Base-by-base conservation (phyloP, 2,797 vertebrate species). In the Morus bassanus region DNA sequence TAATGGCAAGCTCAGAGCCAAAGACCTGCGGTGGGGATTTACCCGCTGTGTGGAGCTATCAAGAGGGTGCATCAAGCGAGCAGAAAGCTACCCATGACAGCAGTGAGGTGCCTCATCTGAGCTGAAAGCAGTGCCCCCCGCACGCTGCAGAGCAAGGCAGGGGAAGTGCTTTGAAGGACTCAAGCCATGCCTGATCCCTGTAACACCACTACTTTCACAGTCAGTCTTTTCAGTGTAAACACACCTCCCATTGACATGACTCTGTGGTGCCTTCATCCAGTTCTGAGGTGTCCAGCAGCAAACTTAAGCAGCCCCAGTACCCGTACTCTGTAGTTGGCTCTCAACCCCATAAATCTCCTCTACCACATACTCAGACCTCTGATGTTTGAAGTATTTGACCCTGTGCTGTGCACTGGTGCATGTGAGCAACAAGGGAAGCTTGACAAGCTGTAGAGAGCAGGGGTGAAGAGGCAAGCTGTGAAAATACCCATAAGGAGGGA, bases 11-110 rank as follows among this genome's bases (percentile, higher is more conserved):
- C 61, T 74, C 1, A 0, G 31, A 54, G 56, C 45, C 56, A 59
- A 72, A 69, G 39, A 59, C 5, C 31, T 33, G 39, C 57, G 24
- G 39, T 0, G 0, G 0, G 4, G 59, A 45, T 79, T 33, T 37
- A 51, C 51, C 28, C 9, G 1, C 50, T 12, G 5, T 8, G 7
- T 16, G n/a, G 31, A 67, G 67, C 23, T n/a, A 9, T 12, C 24
- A 50, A 51, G 46, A 64, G 57, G 46, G 31, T 57, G 50, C 46
- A 14, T 14, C 22, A 23, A 27, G 28, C 9, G 9, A 85, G 46
- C 77, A 65, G 61, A 78, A 64, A 78, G 61, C 37, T 54, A 24
- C 27, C 33, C 25, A 1, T 6, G 31, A 19, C 18, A 56, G 74
- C 41, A 89, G 27, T 4, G 33, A 82, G 41, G 9, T 33, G 18